These are phyloP conservation scores for Brachyptera putata DNA, from an alignment of 2,888 invertebrate genomes.

Conservation along the genomic window DNA sequence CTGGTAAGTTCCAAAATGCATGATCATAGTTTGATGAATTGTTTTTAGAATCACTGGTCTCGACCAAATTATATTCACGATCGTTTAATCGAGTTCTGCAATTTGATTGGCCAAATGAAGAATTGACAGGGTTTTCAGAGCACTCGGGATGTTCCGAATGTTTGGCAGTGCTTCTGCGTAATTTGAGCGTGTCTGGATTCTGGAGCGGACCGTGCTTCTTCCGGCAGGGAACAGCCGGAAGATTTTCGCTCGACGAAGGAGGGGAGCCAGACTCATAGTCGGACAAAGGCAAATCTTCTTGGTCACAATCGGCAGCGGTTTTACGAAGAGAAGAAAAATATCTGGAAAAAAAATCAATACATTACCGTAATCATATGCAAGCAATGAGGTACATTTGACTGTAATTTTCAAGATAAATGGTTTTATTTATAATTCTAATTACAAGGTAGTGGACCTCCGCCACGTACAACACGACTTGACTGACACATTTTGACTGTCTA, in stretches of 20 bases:
- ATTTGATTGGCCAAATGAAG: not conserved
- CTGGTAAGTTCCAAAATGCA: constrained; percentile 37
- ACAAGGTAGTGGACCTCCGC: too few relatives aligned
- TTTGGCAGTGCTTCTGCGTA: too few relatives aligned
- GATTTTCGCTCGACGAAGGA: constrained; percentile 50
- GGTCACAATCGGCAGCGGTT: not conserved
- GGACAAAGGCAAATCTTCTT: constrained; percentile 43
- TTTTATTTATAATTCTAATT: too few relatives aligned
- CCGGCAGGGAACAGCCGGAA: not conserved
- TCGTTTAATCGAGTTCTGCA: not conserved
- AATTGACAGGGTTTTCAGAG: not conserved
- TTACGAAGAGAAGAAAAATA: constrained; percentile 23
- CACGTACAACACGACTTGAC: too few relatives aligned
- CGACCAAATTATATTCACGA: too few relatives aligned
- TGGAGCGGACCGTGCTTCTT: not conserved
- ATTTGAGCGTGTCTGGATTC: not conserved
- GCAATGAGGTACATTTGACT: too few relatives aligned
- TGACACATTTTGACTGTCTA: too few relatives aligned
- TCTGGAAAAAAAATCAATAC: constrained; percentile 10
- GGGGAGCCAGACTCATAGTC: constrained; percentile 57
- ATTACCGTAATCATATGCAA: too few relatives aligned
- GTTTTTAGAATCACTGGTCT: not conserved
- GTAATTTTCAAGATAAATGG: too few relatives aligned
- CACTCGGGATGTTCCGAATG: not conserved
- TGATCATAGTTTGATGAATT: not conserved